phyloP scores from a whole-genome alignment of 2,888 invertebrate species.

The Macrosiphum euphorbiae region DNA sequence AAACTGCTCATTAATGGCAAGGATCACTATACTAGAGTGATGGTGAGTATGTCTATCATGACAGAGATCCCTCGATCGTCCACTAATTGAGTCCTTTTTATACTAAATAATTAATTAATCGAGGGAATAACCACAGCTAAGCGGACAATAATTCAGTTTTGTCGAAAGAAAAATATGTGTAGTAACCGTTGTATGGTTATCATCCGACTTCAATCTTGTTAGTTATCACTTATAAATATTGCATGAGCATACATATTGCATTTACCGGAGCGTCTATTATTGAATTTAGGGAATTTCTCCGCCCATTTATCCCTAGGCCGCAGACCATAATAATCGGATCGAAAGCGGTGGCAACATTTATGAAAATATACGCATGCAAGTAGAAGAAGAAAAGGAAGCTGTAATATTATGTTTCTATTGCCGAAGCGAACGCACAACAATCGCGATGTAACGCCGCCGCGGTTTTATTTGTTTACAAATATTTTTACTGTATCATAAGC shows the following conservation, averaged over 20 bases:
- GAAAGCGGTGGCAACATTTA: not conserved
- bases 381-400: not conserved
- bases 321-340: conserved; percentile 34
- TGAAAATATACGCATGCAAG: not conserved
- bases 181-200: not conserved
- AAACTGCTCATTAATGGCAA: not conserved
- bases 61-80: not conserved
- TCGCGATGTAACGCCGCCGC: not conserved
- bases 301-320: not conserved
- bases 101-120: not conserved
- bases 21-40: not conserved
- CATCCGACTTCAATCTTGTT: not conserved
- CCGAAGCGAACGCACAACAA: not conserved
- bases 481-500: conserved; percentile 16
- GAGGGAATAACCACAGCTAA: not conserved
- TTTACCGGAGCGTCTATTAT: not conserved
- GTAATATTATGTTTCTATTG: not conserved
- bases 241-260: conserved; percentile 29
- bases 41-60: not conserved
- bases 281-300: not conserved
- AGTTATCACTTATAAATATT: conserved; percentile 34
- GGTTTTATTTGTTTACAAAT: conserved; percentile 32
- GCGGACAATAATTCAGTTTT: not conserved
- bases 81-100: not conserved
- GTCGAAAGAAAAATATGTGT: not conserved